These are phyloP conservation scores for Promerops cafer DNA, from an alignment of 2,113 vertebrate species.

Conservation along the genomic window DNA sequence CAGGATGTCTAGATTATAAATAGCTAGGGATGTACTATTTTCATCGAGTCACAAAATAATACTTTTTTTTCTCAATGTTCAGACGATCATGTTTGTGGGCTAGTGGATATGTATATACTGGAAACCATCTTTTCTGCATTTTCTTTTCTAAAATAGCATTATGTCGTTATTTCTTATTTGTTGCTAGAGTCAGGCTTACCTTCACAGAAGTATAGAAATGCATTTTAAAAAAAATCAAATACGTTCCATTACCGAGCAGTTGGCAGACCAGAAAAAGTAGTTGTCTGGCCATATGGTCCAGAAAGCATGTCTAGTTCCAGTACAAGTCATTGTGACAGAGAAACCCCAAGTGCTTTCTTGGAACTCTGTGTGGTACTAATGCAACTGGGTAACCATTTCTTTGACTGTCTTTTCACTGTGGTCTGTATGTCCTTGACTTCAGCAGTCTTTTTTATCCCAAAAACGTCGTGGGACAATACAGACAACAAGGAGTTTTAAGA, in stretches of 20 bases:
- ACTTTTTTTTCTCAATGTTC: rapidly evolving
- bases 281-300: background rate
- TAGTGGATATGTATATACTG: background rate
- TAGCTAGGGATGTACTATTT: background rate
- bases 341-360: background rate
- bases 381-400: background rate
- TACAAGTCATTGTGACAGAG: background rate
- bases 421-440: background rate
- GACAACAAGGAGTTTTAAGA: background rate
- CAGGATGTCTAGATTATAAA: background rate
- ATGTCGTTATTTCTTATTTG: background rate
- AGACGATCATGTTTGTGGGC: background rate
- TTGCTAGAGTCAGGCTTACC: background rate
- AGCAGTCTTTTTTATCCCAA: background rate
- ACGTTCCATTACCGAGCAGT: background rate
- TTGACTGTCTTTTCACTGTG: background rate
- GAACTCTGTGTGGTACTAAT: background rate
- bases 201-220: background rate
- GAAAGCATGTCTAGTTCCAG: background rate
- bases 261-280: background rate
- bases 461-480: background rate
- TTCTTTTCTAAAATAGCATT: background rate
- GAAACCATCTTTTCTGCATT: background rate
- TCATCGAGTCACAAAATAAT: background rate
- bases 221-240: background rate